Conservation (phyloP, 2,797 vertebrate genomes). For the Cephalopachus bancanus region DNA sequence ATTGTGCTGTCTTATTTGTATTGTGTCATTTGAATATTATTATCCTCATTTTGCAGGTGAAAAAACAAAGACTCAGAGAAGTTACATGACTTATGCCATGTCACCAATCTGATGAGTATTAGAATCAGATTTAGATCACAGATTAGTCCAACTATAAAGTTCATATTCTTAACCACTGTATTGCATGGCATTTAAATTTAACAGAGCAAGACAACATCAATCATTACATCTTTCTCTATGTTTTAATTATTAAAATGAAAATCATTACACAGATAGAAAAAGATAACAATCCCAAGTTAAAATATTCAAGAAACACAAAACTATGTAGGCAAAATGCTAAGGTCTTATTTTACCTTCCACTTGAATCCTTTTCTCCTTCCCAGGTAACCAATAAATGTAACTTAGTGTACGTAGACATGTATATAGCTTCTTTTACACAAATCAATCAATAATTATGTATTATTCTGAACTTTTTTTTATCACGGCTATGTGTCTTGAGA, state of each 20-base stretch:
- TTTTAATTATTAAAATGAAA: constrained; percentile 32
- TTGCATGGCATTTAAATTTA: not conserved
- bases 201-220: not conserved
- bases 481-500: not conserved
- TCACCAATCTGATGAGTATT: not conserved
- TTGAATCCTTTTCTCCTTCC: not conserved
- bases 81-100: not conserved
- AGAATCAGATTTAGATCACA: not conserved
- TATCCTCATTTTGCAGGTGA: not conserved
- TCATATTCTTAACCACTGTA: not conserved
- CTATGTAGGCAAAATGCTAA: not conserved
- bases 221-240: not conserved
- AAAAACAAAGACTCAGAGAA: not conserved
- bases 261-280: constrained; percentile 19
- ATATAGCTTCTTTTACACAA: constrained; percentile 9
- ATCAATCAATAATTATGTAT: not conserved
- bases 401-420: not conserved
- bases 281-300: not conserved
- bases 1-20: not conserved
- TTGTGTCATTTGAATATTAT: not conserved
- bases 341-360: not conserved
- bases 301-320: constrained; percentile 23
- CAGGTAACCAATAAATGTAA: not conserved
- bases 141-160: not conserved
- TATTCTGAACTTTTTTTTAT: not conserved